Evolutionary conservation across 2,888 invertebrate species (phyloP).

Genomic region (Amblyteles armatorius): DNA sequence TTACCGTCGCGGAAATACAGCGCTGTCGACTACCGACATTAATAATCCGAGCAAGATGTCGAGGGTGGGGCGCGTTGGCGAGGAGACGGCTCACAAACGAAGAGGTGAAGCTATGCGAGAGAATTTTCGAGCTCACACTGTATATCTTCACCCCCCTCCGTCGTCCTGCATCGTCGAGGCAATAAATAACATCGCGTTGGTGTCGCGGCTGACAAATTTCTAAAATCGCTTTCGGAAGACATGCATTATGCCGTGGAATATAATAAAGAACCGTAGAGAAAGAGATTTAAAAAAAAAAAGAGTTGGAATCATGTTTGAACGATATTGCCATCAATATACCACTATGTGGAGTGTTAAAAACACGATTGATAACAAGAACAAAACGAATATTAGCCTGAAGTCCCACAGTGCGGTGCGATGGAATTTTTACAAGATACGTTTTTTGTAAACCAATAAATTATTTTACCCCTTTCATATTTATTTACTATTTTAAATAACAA

Average conservation of each 20-base stretch:
- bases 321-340: slow-evolving; percentile 3
- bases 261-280: slow-evolving; percentile 50
- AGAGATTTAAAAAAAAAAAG: slow-evolving; percentile 14
- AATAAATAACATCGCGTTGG: slow-evolving; percentile 64
- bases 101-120: slow-evolving; percentile 35
- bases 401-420: neutral
- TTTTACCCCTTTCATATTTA: neutral
- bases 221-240: slow-evolving; percentile 64
- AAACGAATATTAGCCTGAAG: neutral
- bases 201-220: slow-evolving; percentile 66
- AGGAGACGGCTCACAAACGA: slow-evolving; percentile 27
- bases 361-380: neutral
- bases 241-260: slow-evolving; percentile 59
- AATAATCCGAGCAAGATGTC: slow-evolving; percentile 52
- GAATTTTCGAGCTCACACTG: slow-evolving; percentile 52
- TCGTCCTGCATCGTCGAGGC: slow-evolving; percentile 23
- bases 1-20: slow-evolving; percentile 57
- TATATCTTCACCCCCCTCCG: neutral
- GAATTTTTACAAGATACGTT: neutral
- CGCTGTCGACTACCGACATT: slow-evolving; percentile 55
- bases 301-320: neutral
- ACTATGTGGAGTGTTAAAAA: neutral
- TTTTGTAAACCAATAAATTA: neutral
- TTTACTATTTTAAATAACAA: too few species aligned
- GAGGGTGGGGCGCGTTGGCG: slow-evolving; percentile 13